A percentile compares a stretch with the other conserved stretches of the same genome.
Evolutionary conservation across 2,797 vertebrate species (phyloP).

Genomic region (Pelobates cultripes): DNA sequence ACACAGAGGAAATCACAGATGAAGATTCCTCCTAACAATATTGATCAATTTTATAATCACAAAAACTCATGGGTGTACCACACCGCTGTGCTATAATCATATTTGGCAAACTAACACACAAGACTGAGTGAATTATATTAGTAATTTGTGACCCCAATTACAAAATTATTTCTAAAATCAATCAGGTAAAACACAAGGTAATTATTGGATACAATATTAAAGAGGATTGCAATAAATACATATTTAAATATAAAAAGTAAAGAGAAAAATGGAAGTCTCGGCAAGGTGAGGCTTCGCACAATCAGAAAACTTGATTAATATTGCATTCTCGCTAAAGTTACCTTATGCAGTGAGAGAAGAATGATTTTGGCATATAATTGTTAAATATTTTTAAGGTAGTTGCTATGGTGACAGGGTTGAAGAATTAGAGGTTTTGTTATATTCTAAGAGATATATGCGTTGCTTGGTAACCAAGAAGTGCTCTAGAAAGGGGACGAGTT

Average conservation of each 20-base stretch:
- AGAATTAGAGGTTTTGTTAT: neutral
- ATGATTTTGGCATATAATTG: neutral
- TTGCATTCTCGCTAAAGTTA: conserved; percentile 8
- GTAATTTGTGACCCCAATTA: conserved; percentile 56
- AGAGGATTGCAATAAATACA: conserved; percentile 51
- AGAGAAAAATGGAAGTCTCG: neutral
- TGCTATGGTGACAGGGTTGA: neutral
- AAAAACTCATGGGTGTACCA: conserved; percentile 54
- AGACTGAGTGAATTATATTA: conserved; percentile 54
- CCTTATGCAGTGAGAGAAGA: neutral
- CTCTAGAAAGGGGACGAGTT: neutral
- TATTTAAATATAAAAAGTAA: conserved; percentile 20
- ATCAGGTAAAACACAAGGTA: conserved; percentile 52
- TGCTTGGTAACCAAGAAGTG: neutral
- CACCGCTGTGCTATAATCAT: conserved; percentile 45
- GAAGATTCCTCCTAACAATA: conserved; percentile 55
- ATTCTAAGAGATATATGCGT: neutral
- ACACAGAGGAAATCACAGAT: conserved; percentile 53
- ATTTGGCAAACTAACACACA: conserved; percentile 51
- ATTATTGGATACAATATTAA: conserved; percentile 47
- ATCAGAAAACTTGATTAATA: neutral
- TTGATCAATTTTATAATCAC: conserved; percentile 56
- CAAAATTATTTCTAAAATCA: conserved; percentile 55
- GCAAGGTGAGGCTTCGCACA: conserved; percentile 14
- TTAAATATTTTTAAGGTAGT: conserved; percentile 2